Base-by-base conservation (phyloP, 1,140 invertebrate species). In the Cryptotermes secundus region DNA sequence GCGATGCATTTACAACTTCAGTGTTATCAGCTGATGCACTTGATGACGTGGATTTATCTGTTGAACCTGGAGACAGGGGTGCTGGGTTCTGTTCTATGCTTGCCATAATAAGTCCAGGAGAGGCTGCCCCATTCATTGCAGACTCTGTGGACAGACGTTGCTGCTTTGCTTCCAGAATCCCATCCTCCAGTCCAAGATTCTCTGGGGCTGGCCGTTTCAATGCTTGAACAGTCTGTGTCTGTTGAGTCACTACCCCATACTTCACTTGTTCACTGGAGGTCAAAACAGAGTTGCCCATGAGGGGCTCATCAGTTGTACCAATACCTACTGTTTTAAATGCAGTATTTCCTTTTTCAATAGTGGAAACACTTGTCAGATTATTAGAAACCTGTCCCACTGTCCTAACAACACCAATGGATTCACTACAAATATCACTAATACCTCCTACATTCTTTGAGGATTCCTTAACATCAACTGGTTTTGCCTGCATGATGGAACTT, bases 161-260 rank as follows among this genome's bases (percentile, higher is more conserved):
- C 84, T 91, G 92, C 85, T 92, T 93, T 0, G 87, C 85, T 24
- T 92, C 90, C 0, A 88, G 80, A 9, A 92, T 91, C 0, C 88
- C 87, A 24, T 88, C 87, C 19, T 90, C 90, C 31, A 88, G 87
- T 86, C 90, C 0, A 88, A 88, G 0, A 89, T 88, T 0, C 72
- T 84, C 80, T n/a, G 59, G 2, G 12, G 84, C 34, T 34, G 84
- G 84, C 53, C 84, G 45, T 82, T 84, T 84, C 36, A 38, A 79
- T n/a, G 35, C 19, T 22, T 34, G 83, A 31, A 84, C 38, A 36
- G 83, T 84, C 72, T 84, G 83, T 34, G 83, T 84, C 38, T 84
- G 83, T 19, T 82, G 81, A 31, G 81, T 82, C 34, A 80, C n/a
- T 31, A 45, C 65, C 26, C 59, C 83, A 35, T 80, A 72, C 42